These are phyloP conservation scores for Phengaris alcon DNA, from an alignment of 2,888 invertebrate genomes.

Conservation along the genomic window DNA sequence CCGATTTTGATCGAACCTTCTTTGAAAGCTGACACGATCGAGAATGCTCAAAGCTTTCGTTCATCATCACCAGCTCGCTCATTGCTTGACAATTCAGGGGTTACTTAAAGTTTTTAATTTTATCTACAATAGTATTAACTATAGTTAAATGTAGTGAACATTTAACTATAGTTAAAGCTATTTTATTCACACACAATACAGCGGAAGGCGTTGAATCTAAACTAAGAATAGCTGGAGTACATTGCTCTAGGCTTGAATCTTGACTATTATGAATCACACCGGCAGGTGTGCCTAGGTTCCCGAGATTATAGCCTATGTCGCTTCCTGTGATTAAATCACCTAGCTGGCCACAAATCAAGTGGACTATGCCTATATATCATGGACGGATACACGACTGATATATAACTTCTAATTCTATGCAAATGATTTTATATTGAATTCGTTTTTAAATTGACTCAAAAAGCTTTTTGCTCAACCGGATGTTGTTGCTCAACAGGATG, in stretches of 20 bases:
- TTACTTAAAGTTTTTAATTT: no score
- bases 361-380: slow-evolving; percentile 17
- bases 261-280: slow-evolving; percentile 25
- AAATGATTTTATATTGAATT: not conserved
- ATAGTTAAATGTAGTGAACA: no score
- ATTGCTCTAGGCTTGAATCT: slow-evolving; percentile 12
- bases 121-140: no score
- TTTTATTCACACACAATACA: slow-evolving; percentile 10
- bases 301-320: slow-evolving; percentile 43
- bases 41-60: no score
- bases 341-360: slow-evolving; percentile 64
- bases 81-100: no score
- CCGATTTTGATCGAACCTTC: no score
- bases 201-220: slow-evolving; percentile 4
- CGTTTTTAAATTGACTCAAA: not conserved
- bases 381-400: not conserved
- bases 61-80: no score
- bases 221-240: slow-evolving; percentile 14
- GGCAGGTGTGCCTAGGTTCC: slow-evolving; percentile 28
- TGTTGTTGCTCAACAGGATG: not conserved
- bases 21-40: no score
- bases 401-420: slow-evolving; percentile 24
- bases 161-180: no score
- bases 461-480: slow-evolving; percentile 8
- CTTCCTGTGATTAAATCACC: slow-evolving; percentile 74